Percentiles rank a stretch among this genome's conserved stretches.
These are phyloP conservation scores for Sakesphorus luctuosus DNA, from an alignment of 2,113 vertebrate genomes.

Conservation along the genomic window DNA sequence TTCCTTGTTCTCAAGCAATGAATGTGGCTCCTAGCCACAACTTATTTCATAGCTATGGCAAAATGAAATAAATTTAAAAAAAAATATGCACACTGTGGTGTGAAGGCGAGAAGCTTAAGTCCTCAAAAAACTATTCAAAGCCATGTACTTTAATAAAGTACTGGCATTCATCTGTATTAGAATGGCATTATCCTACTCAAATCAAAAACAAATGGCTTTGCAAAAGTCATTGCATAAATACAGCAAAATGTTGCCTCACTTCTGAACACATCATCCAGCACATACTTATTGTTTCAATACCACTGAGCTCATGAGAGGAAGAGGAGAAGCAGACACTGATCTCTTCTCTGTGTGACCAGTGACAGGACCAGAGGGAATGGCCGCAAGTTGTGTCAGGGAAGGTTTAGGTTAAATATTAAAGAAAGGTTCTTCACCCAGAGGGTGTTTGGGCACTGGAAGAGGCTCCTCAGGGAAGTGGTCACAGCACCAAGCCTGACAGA, in stretches of 20 bases:
- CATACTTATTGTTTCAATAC: not conserved
- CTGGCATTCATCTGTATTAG: not conserved
- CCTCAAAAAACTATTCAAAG: not conserved
- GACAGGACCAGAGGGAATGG: not conserved
- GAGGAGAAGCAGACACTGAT: not conserved
- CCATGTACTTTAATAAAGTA: not conserved
- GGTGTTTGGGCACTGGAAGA: not conserved
- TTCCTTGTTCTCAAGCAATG: not conserved
- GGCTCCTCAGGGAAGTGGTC: not conserved
- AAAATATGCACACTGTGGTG: not conserved
- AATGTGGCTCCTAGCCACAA: constrained; percentile 11
- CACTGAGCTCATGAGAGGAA: not conserved
- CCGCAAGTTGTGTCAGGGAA: not conserved
- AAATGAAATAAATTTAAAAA: not conserved
- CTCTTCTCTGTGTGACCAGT: not conserved
- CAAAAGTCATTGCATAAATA: not conserved
- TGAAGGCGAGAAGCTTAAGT: not conserved
- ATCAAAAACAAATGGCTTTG: not conserved
- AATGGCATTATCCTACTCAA: not conserved
- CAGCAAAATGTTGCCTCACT: not conserved
- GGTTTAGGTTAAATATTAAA: not conserved
- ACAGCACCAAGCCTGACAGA: not conserved
- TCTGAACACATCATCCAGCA: not conserved
- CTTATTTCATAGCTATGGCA: constrained; percentile 1
- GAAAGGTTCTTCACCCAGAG: not conserved